Percentiles rank a stretch among this genome's conserved stretches.
These are phyloP conservation scores for Enteromius thamalakanensis DNA, from an alignment of 2,797 vertebrate species.

Conservation along the genomic window DNA sequence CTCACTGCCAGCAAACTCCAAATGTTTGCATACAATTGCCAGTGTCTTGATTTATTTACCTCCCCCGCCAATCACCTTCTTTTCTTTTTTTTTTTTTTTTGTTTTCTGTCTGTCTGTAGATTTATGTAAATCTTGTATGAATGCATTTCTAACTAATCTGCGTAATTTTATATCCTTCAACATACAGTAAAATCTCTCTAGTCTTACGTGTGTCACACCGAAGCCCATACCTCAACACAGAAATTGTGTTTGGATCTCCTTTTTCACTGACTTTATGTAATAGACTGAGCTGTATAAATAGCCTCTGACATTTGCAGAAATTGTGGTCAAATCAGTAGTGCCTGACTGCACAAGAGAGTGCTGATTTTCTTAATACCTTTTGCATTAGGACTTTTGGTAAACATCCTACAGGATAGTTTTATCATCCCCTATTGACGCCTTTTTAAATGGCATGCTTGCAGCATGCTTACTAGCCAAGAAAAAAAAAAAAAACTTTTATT, in stretches of 20 bases:
- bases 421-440: background rate
- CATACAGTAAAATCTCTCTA: background rate
- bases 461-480: conserved; percentile 1
- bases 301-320: conserved; percentile 33
- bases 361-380: conserved; percentile 22
- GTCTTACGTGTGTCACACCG: background rate
- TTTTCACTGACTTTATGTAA: conserved; percentile 34
- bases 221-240: background rate
- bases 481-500: background rate
- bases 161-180: background rate
- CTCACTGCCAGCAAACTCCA: conserved; percentile 13
- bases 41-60: conserved; percentile 28
- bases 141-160: background rate
- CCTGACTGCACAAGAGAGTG: conserved; percentile 26
- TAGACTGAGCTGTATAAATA: conserved; percentile 44
- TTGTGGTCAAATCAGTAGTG: conserved; percentile 10
- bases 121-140: background rate
- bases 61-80: too few relatives aligned
- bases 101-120: background rate
- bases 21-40: conserved; percentile 23
- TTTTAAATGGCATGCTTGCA: background rate
- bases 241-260: conserved; percentile 12
- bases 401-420: conserved; percentile 7
- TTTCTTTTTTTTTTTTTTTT: background rate
- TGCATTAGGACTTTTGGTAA: conserved; percentile 3